Conservation (phyloP, 2,113 vertebrate genomes). For the Abramis brama region DNA sequence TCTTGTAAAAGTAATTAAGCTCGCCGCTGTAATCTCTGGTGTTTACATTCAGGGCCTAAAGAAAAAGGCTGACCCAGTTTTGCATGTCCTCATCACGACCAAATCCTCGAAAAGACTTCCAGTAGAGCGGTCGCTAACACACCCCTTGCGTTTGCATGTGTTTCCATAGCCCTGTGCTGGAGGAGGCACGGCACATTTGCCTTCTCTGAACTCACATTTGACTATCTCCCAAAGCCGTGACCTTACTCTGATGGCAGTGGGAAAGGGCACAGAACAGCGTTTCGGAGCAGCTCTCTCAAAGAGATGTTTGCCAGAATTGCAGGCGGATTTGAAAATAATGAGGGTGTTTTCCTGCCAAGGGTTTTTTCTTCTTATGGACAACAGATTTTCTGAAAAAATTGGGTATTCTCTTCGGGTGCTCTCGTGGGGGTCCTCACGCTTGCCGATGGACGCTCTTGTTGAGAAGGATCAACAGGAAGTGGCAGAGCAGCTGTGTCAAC, state of each 20-base stretch:
- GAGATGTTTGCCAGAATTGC: conserved; percentile 59
- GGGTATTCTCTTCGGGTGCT: conserved; percentile 18
- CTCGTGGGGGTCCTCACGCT: not conserved
- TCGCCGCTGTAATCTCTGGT: conserved; percentile 72
- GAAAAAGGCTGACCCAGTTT: conserved; percentile 75
- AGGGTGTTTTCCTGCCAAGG: conserved; percentile 55
- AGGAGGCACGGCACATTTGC: conserved; percentile 68
- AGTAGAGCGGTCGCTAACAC: conserved; percentile 67
- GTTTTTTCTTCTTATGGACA: conserved; percentile 3
- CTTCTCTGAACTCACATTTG: conserved; percentile 70
- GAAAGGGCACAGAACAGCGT: conserved; percentile 33
- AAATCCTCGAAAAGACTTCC: conserved; percentile 72
- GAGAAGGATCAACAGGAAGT: conserved; percentile 64
- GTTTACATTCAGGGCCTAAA: conserved; percentile 74
- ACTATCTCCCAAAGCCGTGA: conserved; percentile 69
- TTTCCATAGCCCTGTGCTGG: conserved; percentile 69
- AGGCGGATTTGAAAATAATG: conserved; percentile 58
- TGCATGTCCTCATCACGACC: conserved; percentile 79
- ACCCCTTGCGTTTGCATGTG: conserved; percentile 73
- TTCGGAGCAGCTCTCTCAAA: not conserved
- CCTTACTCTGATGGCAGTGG: conserved; percentile 60
- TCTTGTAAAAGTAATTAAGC: conserved; percentile 78
- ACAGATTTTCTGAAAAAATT: not conserved
- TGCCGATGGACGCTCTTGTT: conserved; percentile 25
- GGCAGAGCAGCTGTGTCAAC: conserved; percentile 73